Conservation (phyloP, 2,888 invertebrate species). For the Acrocyrtus sp. region DNA sequence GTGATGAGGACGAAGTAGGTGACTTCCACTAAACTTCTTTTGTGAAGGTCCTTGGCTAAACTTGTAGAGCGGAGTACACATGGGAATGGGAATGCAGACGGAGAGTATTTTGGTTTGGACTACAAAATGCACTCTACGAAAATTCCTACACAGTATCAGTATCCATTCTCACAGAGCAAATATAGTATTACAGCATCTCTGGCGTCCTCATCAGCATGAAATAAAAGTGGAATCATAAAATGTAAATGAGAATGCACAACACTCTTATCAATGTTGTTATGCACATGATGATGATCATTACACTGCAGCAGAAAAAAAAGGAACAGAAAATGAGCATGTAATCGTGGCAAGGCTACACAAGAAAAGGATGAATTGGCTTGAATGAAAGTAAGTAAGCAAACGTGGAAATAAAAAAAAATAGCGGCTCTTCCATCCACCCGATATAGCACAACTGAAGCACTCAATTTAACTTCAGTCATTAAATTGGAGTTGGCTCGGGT, state of each 20-base stretch:
- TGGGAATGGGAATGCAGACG: background rate
- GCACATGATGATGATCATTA: background rate
- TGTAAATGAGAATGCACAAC: background rate
- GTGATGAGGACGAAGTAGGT: too few species aligned
- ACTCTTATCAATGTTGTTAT: background rate
- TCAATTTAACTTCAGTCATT: too few species aligned
- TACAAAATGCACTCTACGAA: background rate
- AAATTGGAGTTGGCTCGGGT: too few species aligned
- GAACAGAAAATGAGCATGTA: slow-evolving; percentile 5
- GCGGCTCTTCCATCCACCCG: too few species aligned
- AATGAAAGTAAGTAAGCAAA: too few species aligned
- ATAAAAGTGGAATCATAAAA: too few species aligned
- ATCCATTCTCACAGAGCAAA: background rate
- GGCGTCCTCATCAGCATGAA: too few species aligned
- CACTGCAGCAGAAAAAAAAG: background rate
- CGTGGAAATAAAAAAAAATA: too few species aligned
- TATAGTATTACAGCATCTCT: too few species aligned
- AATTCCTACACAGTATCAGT: background rate
- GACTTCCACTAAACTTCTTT: too few species aligned
- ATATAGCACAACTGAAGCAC: too few species aligned
- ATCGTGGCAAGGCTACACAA: background rate
- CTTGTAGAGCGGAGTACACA: too few species aligned
- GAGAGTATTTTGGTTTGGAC: background rate
- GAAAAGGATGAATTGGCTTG: slow-evolving; percentile 1
- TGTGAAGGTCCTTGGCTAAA: slow-evolving; percentile 27